Percentiles rank a stretch among this genome's conserved stretches.
These are phyloP conservation scores for Cladopsammia gracilis DNA, from an alignment of 64 coral and sea anemone genomes.

Conservation along the genomic window DNA sequence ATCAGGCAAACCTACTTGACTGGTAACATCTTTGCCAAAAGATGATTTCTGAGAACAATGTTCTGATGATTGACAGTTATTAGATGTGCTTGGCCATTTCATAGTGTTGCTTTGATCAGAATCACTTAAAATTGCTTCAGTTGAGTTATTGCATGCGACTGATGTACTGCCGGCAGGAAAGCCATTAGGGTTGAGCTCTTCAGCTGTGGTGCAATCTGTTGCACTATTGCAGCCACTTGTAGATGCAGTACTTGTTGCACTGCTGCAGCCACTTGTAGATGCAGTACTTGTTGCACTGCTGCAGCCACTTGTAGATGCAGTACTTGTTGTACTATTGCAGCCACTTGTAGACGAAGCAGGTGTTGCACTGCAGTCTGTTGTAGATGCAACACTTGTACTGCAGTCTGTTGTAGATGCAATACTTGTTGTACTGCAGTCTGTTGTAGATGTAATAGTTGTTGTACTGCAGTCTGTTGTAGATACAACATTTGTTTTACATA, in stretches of 20 bases:
- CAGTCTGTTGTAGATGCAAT: no score
- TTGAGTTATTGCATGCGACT: neutral
- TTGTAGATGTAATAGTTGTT: neutral
- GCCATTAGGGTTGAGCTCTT: neutral
- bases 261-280: neutral
- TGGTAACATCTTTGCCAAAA: neutral
- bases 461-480: neutral
- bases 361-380: neutral
- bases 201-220: neutral
- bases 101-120: neutral
- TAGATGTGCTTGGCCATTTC: neutral
- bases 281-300: neutral
- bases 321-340: neutral
- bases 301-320: neutral
- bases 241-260: slow-evolving; percentile 3
- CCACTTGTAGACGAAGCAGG: neutral
- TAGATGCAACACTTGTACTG: neutral
- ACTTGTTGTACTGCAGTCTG: neutral
- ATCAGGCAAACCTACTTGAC: neutral
- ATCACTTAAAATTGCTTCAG: neutral
- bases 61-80: neutral
- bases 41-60: neutral
- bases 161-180: neutral
- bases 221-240: neutral
- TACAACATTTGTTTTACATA: neutral